Conservation (phyloP, 2,797 vertebrate genomes). For the Stomatorhinus walkeri region DNA sequence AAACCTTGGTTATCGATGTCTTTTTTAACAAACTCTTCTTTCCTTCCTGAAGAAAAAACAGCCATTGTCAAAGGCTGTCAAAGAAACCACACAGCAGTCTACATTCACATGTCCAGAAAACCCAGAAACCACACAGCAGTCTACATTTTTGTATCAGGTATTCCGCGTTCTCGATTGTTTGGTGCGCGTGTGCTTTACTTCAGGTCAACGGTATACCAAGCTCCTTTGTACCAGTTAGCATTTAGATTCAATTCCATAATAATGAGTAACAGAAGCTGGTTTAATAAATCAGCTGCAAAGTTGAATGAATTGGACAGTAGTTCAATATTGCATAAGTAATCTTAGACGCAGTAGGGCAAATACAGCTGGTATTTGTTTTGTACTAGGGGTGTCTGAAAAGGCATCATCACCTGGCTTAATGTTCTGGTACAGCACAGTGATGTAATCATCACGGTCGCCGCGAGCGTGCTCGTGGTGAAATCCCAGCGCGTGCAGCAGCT, state of each 20-base stretch:
- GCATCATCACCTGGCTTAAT: slow-evolving; percentile 40
- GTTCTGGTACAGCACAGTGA: slow-evolving; percentile 32
- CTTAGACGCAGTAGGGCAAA: not conserved
- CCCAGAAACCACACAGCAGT: too few relatives aligned
- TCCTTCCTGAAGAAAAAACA: slow-evolving; percentile 37
- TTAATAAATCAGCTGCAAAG: not conserved
- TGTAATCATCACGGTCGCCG: slow-evolving; percentile 32
- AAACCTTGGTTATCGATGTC: slow-evolving; percentile 27
- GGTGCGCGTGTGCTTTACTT: not conserved
- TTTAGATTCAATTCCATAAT: not conserved
- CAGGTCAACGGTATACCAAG: not conserved
- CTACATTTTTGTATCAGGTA: not conserved
- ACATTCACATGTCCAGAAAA: not conserved
- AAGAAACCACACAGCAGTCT: not conserved
- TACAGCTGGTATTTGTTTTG: not conserved
- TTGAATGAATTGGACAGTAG: not conserved
- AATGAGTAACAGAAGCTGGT: not conserved
- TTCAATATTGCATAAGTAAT: not conserved
- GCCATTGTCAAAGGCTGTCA: not conserved
- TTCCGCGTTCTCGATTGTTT: not conserved
- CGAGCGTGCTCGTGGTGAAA: slow-evolving; percentile 58
- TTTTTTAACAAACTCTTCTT: slow-evolving; percentile 34
- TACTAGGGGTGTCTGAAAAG: not conserved
- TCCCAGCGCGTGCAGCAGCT: slow-evolving; percentile 55
- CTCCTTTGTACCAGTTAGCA: not conserved